Percentiles rank a stretch among this genome's conserved stretches.
phyloP scores from a whole-genome alignment of 2,797 vertebrate species.

The Phoeniculus purpureus region DNA sequence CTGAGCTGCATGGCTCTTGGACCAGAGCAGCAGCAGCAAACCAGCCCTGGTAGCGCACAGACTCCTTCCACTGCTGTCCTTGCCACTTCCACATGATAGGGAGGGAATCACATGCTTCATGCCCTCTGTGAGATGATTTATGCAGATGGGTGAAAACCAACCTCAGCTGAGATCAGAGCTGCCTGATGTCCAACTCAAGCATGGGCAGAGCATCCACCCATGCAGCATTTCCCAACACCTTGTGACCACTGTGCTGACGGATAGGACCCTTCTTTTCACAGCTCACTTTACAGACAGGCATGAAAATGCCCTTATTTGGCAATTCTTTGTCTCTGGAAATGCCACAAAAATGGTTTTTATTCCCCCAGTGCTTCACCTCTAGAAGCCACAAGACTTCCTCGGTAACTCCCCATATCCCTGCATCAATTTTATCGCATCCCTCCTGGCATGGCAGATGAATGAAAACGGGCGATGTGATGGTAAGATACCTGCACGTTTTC shows the following conservation, averaged over 20 bases:
- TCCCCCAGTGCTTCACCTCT: neutral
- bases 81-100: neutral
- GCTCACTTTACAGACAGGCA: neutral
- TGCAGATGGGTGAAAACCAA: neutral
- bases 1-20: fast-evolving
- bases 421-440: slow-evolving; percentile 24
- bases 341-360: neutral
- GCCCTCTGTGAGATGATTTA: neutral
- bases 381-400: slow-evolving; percentile 31
- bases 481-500: slow-evolving; percentile 37
- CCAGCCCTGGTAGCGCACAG: neutral
- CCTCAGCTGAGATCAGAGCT: neutral
- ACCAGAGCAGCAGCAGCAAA: neutral
- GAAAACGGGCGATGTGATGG: slow-evolving; percentile 32
- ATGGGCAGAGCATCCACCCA: neutral
- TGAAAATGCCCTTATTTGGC: neutral
- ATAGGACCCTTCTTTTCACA: neutral
- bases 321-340: neutral
- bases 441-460: slow-evolving; percentile 25
- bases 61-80: neutral
- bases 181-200: neutral
- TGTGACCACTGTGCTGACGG: neutral
- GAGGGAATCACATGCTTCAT: neutral
- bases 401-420: neutral
- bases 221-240: neutral